phyloP scores from a whole-genome alignment of 2,888 invertebrate genomes.

The Trichogramma evanescens region DNA sequence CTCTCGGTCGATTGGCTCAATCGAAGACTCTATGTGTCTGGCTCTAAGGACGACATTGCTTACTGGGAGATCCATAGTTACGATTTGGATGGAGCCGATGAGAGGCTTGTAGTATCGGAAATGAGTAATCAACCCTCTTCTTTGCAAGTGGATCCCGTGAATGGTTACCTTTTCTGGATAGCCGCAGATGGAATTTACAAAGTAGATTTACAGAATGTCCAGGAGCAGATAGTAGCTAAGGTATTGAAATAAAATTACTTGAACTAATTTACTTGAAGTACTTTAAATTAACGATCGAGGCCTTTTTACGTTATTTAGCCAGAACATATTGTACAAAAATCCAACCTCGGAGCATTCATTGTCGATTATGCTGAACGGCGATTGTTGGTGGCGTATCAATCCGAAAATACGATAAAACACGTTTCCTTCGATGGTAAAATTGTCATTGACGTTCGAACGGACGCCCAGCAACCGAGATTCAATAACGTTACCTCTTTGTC shows the following conservation, averaged over 20 bases:
- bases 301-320: slow-evolving; percentile 48
- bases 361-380: slow-evolving; percentile 77
- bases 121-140: slow-evolving; percentile 65
- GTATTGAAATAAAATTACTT: not conserved
- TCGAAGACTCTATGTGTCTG: slow-evolving; percentile 73
- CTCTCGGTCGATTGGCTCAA: slow-evolving; percentile 86
- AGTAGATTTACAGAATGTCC: slow-evolving; percentile 66
- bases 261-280: not conserved
- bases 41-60: slow-evolving; percentile 52
- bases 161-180: slow-evolving; percentile 85
- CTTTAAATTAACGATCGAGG: slow-evolving; percentile 22
- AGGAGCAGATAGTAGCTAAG: not conserved
- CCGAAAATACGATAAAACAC: slow-evolving; percentile 70
- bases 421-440: slow-evolving; percentile 77
- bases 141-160: slow-evolving; percentile 85
- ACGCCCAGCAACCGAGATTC: slow-evolving; percentile 70
- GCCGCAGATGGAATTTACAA: slow-evolving; percentile 65
- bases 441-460: slow-evolving; percentile 63
- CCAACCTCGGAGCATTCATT: slow-evolving; percentile 71
- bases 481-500: slow-evolving; percentile 68
- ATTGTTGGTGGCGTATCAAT: slow-evolving; percentile 67
- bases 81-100: slow-evolving; percentile 64
- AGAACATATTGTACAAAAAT: slow-evolving; percentile 59
- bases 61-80: slow-evolving; percentile 71
- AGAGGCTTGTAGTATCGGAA: slow-evolving; percentile 54